These are phyloP conservation scores for Lasioglossum zephyrum DNA, from an alignment of 2,888 invertebrate species.

Conservation along the genomic window DNA sequence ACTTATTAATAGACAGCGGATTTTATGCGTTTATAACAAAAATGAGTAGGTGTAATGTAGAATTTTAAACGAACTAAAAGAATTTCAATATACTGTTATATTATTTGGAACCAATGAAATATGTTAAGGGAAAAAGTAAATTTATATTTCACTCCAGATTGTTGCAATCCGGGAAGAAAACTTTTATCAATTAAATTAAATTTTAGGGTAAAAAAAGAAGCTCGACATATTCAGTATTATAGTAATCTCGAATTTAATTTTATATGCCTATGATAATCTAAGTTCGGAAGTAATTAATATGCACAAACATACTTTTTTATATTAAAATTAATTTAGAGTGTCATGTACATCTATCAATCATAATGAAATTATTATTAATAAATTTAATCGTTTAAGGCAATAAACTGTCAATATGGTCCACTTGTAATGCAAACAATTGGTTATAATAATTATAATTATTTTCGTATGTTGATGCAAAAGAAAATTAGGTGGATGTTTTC, in stretches of 20 bases:
- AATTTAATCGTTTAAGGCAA: background rate
- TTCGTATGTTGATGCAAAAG: background rate
- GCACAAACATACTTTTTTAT: no score
- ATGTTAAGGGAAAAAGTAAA: no score
- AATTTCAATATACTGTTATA: no score
- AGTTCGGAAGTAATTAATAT: no score
- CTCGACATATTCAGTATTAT: background rate
- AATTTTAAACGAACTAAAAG: no score
- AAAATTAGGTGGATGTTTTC: background rate
- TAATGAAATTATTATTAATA: background rate
- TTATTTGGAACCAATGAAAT: no score
- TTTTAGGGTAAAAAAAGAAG: background rate
- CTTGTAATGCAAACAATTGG: background rate
- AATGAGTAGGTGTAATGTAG: no score
- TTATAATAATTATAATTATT: background rate
- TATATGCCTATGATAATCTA: background rate
- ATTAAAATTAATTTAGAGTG: background rate
- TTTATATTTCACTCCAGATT: no score
- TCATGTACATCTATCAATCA: background rate
- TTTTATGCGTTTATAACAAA: no score
- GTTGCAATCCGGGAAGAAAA: no score
- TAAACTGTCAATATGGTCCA: background rate
- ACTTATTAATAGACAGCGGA: background rate
- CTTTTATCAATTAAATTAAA: no score
- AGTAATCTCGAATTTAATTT: background rate